These are phyloP conservation scores for Ranitomeya variabilis DNA, from an alignment of 2,113 vertebrate species.

Conservation along the genomic window DNA sequence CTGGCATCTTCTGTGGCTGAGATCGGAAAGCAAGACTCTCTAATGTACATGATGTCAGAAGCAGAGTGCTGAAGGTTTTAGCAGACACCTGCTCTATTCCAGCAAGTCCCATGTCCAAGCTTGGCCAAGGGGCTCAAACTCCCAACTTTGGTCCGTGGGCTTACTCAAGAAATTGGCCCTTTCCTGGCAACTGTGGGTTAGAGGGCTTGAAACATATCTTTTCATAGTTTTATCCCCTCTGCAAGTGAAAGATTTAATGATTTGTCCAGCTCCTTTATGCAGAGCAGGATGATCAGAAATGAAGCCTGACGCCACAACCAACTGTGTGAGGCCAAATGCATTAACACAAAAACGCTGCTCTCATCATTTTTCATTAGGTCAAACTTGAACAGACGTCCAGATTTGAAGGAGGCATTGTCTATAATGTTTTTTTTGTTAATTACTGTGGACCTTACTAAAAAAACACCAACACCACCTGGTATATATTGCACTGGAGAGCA, in stretches of 20 bases:
- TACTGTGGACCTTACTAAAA: conserved; percentile 28
- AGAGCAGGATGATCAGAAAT: conserved; percentile 42
- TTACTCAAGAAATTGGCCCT: conserved; percentile 12
- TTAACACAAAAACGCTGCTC: background rate
- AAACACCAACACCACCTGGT: conserved; percentile 7
- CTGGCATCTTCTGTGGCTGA: conserved; percentile 93
- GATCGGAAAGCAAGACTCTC: conserved; percentile 93
- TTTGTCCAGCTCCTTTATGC: conserved; percentile 50
- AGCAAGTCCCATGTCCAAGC: conserved; percentile 18
- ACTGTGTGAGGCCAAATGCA: conserved; percentile 9
- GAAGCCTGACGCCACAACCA: conserved; percentile 9
- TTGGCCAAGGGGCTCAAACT: conserved; percentile 27
- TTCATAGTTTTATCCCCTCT: conserved; percentile 12
- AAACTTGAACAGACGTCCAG: conserved; percentile 13
- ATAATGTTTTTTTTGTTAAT: conserved; percentile 18
- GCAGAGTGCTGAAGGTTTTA: conserved; percentile 85
- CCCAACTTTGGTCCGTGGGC: background rate
- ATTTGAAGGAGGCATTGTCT: conserved; percentile 28
- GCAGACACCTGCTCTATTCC: background rate
- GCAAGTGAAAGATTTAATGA: conserved; percentile 28
- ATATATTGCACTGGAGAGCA: conserved; percentile 25
- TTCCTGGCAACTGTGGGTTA: conserved; percentile 16
- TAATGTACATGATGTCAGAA: conserved; percentile 93
- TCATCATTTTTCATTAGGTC: background rate
- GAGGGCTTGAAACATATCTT: conserved; percentile 29